These are phyloP conservation scores for Pandemis cinnamomeana DNA, from an alignment of 2,888 invertebrate species.

Conservation along the genomic window DNA sequence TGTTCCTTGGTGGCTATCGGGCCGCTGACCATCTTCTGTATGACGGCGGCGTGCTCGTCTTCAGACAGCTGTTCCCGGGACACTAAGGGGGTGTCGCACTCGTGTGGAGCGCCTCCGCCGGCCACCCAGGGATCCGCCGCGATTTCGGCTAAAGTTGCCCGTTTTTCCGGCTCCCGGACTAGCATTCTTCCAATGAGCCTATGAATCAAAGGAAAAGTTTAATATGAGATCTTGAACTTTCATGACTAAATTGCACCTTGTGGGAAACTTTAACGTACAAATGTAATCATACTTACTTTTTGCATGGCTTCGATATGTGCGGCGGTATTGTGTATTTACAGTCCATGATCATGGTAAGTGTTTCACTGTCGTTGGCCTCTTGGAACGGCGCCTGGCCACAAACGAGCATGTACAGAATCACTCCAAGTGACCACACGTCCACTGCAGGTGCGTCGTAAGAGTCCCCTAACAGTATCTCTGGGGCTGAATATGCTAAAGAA, in stretches of 20 bases:
- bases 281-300: constrained; percentile 82
- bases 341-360: constrained; percentile 99
- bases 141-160: constrained; percentile 95
- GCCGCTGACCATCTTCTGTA: constrained; percentile 98
- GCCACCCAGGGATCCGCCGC: constrained; percentile 93
- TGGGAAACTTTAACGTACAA: not conserved
- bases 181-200: constrained; percentile 97
- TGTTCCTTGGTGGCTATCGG: constrained; percentile 97
- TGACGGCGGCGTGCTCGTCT: constrained; percentile 95
- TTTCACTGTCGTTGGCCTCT: constrained; percentile 99
- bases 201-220: constrained; percentile 35
- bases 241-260: too few species aligned
- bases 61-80: constrained; percentile 95
- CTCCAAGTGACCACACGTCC: constrained; percentile 99
- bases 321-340: constrained; percentile 97
- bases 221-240: not conserved
- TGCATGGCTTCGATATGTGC: constrained; percentile 94
- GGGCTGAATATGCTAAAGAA: constrained; percentile 99
- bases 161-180: constrained; percentile 95
- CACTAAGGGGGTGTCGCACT: constrained; percentile 91
- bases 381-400: constrained; percentile 99
- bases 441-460: constrained; percentile 99
- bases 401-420: constrained; percentile 99
- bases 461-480: constrained; percentile 99
- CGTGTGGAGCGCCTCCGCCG: constrained; percentile 84